Conservation (phyloP, 2,797 vertebrate species). For the Macropus fuliginosus region DNA sequence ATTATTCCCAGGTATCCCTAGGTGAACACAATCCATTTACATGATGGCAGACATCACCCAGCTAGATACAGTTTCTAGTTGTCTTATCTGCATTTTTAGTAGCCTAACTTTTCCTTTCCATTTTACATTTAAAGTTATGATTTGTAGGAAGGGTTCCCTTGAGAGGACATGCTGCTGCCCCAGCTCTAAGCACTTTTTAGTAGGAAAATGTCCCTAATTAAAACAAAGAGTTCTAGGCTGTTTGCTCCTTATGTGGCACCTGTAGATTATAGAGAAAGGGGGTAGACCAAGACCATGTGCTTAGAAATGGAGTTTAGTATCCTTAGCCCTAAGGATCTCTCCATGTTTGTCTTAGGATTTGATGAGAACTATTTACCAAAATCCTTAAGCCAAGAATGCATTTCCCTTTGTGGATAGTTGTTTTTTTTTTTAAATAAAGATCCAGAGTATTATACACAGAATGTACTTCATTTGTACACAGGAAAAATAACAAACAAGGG, state of each 20-base stretch:
- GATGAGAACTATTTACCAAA: background rate
- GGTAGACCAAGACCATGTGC: background rate
- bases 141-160: background rate
- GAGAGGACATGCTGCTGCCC: background rate
- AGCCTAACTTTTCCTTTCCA: conserved; percentile 37
- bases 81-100: conserved; percentile 8
- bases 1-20: background rate
- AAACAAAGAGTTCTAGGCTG: background rate
- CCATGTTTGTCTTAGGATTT: background rate
- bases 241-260: background rate
- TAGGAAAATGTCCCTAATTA: background rate
- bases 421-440: background rate
- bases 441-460: background rate
- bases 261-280: background rate
- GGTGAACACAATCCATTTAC: conserved; percentile 43
- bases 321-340: background rate
- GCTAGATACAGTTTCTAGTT: conserved; percentile 17
- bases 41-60: conserved; percentile 1
- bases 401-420: background rate
- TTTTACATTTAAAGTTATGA: background rate
- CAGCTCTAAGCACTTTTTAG: background rate
- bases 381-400: background rate
- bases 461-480: background rate
- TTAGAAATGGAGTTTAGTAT: background rate
- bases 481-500: background rate